Conservation (phyloP, 2,888 invertebrate genomes). For the Melikaiella ostensackeni region DNA sequence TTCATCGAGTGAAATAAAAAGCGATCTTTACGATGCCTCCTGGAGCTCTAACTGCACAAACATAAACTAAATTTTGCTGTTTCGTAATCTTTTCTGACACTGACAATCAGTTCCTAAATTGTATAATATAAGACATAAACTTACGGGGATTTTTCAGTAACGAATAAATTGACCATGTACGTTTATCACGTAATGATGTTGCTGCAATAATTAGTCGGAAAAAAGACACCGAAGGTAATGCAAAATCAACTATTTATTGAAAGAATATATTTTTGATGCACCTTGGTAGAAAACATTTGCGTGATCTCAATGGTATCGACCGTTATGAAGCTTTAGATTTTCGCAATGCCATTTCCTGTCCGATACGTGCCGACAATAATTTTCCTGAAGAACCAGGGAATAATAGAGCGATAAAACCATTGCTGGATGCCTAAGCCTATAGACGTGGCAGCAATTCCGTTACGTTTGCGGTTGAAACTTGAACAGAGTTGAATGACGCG, state of each 20-base stretch:
- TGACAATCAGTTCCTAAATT: conserved; percentile 55
- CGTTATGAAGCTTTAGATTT: conserved; percentile 8
- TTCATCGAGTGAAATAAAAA: conserved; percentile 21
- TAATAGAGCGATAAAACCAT: conserved; percentile 31
- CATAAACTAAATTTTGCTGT: conserved; percentile 39
- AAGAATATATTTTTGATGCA: neutral
- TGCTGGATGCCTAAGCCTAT: conserved; percentile 3
- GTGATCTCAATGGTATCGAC: neutral
- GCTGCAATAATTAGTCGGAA: conserved; percentile 50
- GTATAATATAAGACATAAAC: conserved; percentile 9
- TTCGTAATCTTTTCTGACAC: conserved; percentile 54
- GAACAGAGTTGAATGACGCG: conserved; percentile 16
- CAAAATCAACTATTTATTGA: neutral
- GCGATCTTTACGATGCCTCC: neutral
- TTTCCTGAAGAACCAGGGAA: conserved; percentile 2
- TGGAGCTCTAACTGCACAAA: neutral
- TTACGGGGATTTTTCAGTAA: conserved; percentile 56
- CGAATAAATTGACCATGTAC: conserved; percentile 67
- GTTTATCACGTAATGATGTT: conserved; percentile 60
- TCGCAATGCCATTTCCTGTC: conserved; percentile 1
- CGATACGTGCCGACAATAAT: conserved; percentile 19
- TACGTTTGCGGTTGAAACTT: conserved; percentile 28
- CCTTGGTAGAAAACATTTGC: too few relatives aligned
- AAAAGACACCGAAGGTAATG: conserved; percentile 23
- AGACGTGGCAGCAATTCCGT: conserved; percentile 21